Evolutionary conservation across 2,888 invertebrate genomes (phyloP), one percentile per base, ranked within the genome.

Genomic region (Pachycephus smyrnensis): DNA sequence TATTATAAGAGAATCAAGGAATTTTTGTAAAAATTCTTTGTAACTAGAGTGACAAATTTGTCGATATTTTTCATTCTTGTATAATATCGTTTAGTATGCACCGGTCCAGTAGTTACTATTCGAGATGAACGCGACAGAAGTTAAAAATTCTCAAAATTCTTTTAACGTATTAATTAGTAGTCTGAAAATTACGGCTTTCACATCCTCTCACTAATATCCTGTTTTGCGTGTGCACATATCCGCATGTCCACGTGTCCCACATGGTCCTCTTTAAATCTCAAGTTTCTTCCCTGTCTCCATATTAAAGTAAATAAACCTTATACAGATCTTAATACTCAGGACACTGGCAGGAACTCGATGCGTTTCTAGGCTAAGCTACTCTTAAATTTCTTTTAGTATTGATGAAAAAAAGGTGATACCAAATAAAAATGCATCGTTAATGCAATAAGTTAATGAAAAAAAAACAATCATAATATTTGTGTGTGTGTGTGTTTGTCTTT

Each of bases 351-450:
- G 80, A 82, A 85, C 77, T 73, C 79, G 79, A 82, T 78, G 76
- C 77, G 75, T 77, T 77, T 80, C 82, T 85, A 82, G 76, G 36
- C 32, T 83, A 81, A 82, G 80, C 73, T 82, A 81, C 40, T 79
- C 82, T 73, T 73, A 83, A 84, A 80, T 81, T 73, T 23, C 55
- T 23, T 77, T 82, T 80, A 83, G 80, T 80, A 78, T 83, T 73
- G 76, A 55, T 55, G 55, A 55, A 55, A 37, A 83, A 83, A 84
- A 81, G 83, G 83, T 86, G 85, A 88, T 87, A 88, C 88, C 88
- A 89, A 89, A 88, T 87, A 86, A 85, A 55, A 85, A 82, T 83
- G 82, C 85, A 83, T 84, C 77, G 76, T 81, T 82, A 79, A 82
- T 84, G 82, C 79, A 83, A 83, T 85, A 84, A 84, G 81, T 82